A percentile compares a stretch with the other conserved stretches of the same genome.
phyloP scores from a whole-genome alignment of 1,140 invertebrate species.

The Rhynchophorus ferrugineus region DNA sequence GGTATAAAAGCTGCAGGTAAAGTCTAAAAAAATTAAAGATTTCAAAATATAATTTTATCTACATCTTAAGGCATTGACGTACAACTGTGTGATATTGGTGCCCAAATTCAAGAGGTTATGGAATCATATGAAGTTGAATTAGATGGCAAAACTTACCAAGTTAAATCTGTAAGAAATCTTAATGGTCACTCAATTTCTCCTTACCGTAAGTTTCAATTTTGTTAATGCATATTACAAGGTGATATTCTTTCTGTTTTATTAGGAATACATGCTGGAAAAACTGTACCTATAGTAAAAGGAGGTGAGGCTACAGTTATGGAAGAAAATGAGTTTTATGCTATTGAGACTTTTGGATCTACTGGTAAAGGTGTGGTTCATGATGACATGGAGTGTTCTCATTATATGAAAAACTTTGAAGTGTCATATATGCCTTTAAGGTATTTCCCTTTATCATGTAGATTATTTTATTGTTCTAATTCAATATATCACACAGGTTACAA shows the following conservation, averaged over 20 bases:
- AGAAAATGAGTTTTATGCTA: slow-evolving; percentile 98
- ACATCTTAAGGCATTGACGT: slow-evolving; percentile 84
- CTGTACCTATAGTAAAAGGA: slow-evolving; percentile 98
- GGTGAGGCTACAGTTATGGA: slow-evolving; percentile 97
- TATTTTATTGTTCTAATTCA: background rate
- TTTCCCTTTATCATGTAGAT: slow-evolving; percentile 3
- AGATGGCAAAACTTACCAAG: slow-evolving; percentile 93
- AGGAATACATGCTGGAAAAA: slow-evolving; percentile 98
- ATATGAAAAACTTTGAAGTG: slow-evolving; percentile 98
- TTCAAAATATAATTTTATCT: too few species aligned
- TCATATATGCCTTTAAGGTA: slow-evolving; percentile 79
- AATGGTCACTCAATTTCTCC: slow-evolving; percentile 98
- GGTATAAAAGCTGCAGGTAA: slow-evolving; percentile 69
- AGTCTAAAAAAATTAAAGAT: too few species aligned
- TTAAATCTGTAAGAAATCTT: slow-evolving; percentile 96
- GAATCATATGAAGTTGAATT: slow-evolving; percentile 98
- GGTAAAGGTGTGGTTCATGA: slow-evolving; percentile 95
- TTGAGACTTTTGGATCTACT: slow-evolving; percentile 99
- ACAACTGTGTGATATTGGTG: slow-evolving; percentile 93
- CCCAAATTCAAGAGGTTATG: slow-evolving; percentile 98
- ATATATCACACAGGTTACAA: slow-evolving; percentile 54
- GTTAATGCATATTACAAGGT: background rate
- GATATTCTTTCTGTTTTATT: slow-evolving; percentile 5
- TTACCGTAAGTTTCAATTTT: slow-evolving; percentile 61
- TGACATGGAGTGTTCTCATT: slow-evolving; percentile 99